phyloP scores from a whole-genome alignment of 2,888 invertebrate genomes.

The Sycophila texana region DNA sequence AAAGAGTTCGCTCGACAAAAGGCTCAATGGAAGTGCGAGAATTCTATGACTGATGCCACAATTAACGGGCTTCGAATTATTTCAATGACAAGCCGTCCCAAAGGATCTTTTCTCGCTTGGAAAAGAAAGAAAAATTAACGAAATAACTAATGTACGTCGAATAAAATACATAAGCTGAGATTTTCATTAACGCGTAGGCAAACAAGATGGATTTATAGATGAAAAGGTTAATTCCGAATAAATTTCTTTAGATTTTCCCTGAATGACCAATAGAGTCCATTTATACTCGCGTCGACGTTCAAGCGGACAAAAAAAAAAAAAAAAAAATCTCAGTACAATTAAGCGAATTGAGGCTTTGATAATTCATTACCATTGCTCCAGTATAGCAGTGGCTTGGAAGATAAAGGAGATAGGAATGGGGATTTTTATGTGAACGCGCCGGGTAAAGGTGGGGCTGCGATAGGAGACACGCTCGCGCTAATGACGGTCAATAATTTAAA shows the following conservation, averaged over 20 bases:
- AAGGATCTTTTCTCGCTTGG: conserved; percentile 6
- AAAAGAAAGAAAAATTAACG: background rate
- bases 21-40: conserved; percentile 29
- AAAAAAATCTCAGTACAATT: conserved; percentile 28
- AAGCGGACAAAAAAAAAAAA: too few species aligned
- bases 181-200: too few species aligned
- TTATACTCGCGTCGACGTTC: too few species aligned
- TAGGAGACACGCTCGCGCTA: conserved; percentile 63
- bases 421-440: conserved; percentile 40
- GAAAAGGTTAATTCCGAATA: too few species aligned
- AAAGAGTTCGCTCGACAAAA: conserved; percentile 30
- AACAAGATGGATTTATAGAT: too few species aligned
- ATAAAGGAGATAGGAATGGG: conserved; percentile 20
- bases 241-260: too few species aligned
- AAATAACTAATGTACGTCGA: too few species aligned
- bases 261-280: too few species aligned
- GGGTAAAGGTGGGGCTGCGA: background rate
- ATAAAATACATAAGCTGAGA: background rate
- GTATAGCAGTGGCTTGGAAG: conserved; percentile 20
- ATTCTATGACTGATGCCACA: conserved; percentile 32
- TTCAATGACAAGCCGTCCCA: background rate
- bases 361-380: conserved; percentile 26
- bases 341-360: conserved; percentile 13
- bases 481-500: conserved; percentile 75
- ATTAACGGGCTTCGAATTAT: conserved; percentile 27